A percentile compares a stretch with the other conserved stretches of the same genome.
Conservation (phyloP, 23 tunicate genomes). For the Halocynthia aurantium region DNA sequence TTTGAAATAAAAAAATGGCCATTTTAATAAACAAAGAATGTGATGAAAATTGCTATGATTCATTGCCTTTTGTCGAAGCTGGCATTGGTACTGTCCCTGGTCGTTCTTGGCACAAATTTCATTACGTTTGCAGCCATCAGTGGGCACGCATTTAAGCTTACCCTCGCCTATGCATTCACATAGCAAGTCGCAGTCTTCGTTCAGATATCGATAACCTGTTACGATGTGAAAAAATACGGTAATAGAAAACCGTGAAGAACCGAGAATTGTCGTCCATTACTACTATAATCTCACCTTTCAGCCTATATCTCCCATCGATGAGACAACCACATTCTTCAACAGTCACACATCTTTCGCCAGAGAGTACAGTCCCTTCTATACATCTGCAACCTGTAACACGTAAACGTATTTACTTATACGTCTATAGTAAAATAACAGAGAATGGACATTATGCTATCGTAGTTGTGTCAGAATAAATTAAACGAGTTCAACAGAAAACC, state of each 20-base stretch:
- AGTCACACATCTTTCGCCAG: slow-evolving; percentile 38
- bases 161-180: slow-evolving; percentile 55
- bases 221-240: background rate
- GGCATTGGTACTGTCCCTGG: slow-evolving; percentile 25
- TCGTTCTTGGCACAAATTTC: slow-evolving; percentile 21
- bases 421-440: no score
- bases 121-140: slow-evolving; percentile 21
- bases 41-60: slow-evolving; percentile 11
- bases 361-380: slow-evolving; percentile 45
- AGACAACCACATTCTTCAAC: slow-evolving; percentile 62
- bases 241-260: background rate
- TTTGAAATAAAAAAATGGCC: no score
- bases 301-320: slow-evolving; percentile 50
- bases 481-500: no score
- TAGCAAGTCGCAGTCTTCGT: slow-evolving; percentile 37
- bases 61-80: slow-evolving; percentile 8
- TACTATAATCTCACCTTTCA: slow-evolving; percentile 25
- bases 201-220: slow-evolving; percentile 43
- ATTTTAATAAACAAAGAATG: background rate
- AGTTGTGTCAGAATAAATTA: no score
- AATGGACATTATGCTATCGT: no score
- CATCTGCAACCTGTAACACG: slow-evolving; percentile 59
- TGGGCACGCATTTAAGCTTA: slow-evolving; percentile 18
- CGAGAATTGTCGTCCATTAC: background rate
- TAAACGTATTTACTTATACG: no score